phyloP scores from a whole-genome alignment of 2,888 invertebrate species.

The Parnassius orleans region DNA sequence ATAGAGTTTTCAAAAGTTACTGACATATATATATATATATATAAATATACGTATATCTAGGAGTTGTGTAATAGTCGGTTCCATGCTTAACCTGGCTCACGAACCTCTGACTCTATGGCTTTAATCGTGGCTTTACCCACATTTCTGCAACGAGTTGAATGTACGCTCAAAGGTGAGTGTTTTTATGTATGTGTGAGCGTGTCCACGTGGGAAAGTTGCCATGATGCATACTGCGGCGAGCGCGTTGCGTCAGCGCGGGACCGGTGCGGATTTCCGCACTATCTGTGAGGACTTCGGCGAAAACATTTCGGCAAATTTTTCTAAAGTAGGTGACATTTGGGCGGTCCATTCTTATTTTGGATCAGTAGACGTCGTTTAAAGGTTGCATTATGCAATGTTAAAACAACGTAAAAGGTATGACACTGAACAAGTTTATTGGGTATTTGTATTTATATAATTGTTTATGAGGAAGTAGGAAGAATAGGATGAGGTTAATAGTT shows the following conservation, averaged over 20 bases:
- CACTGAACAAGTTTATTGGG: too few relatives aligned
- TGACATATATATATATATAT: not conserved
- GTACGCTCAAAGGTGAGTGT: constrained; percentile 23
- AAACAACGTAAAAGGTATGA: too few relatives aligned
- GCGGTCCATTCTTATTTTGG: not conserved
- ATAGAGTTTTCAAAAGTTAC: too few relatives aligned
- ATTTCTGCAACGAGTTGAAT: not conserved
- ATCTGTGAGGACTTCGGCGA: not conserved
- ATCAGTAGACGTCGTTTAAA: not conserved
- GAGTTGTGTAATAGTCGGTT: not conserved
- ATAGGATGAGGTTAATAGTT: too few relatives aligned
- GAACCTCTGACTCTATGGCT: not conserved
- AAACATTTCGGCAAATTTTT: constrained; percentile 8
- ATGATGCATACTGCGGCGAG: constrained; percentile 31
- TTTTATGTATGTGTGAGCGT: constrained; percentile 33
- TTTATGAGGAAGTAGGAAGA: too few relatives aligned
- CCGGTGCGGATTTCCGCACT: constrained; percentile 5
- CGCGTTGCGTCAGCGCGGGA: constrained; percentile 29
- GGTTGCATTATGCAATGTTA: not conserved
- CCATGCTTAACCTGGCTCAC: not conserved
- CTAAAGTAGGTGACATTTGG: not conserved
- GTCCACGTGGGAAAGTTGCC: constrained; percentile 36
- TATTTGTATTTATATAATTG: too few relatives aligned
- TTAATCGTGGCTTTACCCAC: not conserved
- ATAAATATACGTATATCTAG: not conserved